Base-by-base conservation (phyloP, 2,113 vertebrate genomes). In the Bagarius yarrelli region DNA sequence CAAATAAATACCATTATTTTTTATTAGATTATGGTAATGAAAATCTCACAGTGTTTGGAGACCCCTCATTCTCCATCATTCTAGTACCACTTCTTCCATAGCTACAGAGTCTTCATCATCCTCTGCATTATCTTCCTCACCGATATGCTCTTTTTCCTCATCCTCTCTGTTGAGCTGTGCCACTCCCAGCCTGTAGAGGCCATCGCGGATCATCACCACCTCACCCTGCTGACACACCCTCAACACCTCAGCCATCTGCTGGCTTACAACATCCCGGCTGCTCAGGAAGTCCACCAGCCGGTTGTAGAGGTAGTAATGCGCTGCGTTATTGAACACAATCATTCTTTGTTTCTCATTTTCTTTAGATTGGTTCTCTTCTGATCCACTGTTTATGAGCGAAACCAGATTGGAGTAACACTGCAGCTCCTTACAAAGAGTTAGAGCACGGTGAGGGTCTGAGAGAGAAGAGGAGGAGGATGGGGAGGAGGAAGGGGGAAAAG, bases 291-390 rank as follows among this genome's bases (percentile, higher is more conserved):
- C 98, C 80, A 97, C 80, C 86, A 99, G 93, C 32, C 98, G 95
- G 89, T 98, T 98, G 89, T 97, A 98, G 81, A 99, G 95, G 94
- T 97, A 99, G 93, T 99, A 99, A 88, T 97, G 95, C 0, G 96
- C 96, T 0, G 96, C 92, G 4, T 96, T 98, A 86, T 95, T 94
- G 8, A 98, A 99, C 87, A 91, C 91, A 27, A 95, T 89, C 47
- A 93, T 88, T 73, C 87, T 90, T 25, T 87, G 91, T 53, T 90
- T 4, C 4, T 5, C 81, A 80, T 85, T 91, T 0, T 23, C 80
- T 0, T 81, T 67, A 16, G 79, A 25, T 2, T 53, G 76, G 25
- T 80, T 80, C 21, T 79, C 15, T 4, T 89, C 86, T n/a, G 87
- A 93, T 87, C 90, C 92, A 63, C 91, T 89, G 0, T 19, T 6